Evolutionary conservation across 2,797 vertebrate genomes (phyloP), one percentile per base, ranked within the genome.

Genomic region (Acrossocheilus fasciatus): DNA sequence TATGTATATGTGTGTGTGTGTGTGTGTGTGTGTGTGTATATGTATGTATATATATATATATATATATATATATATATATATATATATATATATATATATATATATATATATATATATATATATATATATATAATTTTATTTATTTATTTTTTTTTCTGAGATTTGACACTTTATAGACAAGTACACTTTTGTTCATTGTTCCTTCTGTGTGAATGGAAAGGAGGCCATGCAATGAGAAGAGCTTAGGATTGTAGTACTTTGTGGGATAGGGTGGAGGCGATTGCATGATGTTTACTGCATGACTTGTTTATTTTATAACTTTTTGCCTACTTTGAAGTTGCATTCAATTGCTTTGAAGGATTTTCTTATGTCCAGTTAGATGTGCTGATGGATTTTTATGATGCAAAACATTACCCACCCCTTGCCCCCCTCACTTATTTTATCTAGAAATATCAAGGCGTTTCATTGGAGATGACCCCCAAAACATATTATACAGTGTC

Each of bases 401-500:
- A 81, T 85, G 69, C 76, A 69, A 88, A 85, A 81, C 45, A 85
- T 85, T 93, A 89, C 94, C 94, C 87, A 92, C 91, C 82, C 86
- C 85, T 88, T 86, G 70, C 73, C 77, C 89, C 83, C 89, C 86
- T 92, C 93, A 95, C 94, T 94, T 96, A 95, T 96, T 95, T 92
- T 94, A 95, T 96, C 94, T 95, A 96, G 96, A 96, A 95, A 93
- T 96, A 95, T 96, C 95, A 96, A 95, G 95, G 94, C 93, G 95
- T 96, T 90, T 96, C 95, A 94, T 96, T 96, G 96, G 95, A 96
- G 95, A 96, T 96, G 95, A 94, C 95, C 93, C 94, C 95, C 94
- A 96, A 96, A 96, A 95, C 95, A 93, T 96, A 95, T 96, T 96
- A 96, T 96, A 96, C 95, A 94, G 94, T 96, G 94, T 95, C 95